phyloP scores from a whole-genome alignment of 2,797 vertebrate genomes.

The Falco cherrug region DNA sequence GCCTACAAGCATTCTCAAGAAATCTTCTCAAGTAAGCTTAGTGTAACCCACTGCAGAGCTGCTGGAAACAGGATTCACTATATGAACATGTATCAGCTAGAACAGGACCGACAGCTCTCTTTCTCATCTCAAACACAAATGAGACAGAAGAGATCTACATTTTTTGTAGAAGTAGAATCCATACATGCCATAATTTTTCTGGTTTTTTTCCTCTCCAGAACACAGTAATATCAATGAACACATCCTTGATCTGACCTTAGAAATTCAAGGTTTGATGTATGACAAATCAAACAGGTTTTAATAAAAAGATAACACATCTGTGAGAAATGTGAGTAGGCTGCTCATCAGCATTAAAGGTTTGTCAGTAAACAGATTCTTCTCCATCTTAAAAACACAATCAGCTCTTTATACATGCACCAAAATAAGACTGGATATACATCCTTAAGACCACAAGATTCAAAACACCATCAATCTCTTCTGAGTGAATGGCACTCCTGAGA shows the following conservation, averaged over 20 bases:
- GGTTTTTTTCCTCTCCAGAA: not conserved
- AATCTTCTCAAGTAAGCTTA: not conserved
- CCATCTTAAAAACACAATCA: not conserved
- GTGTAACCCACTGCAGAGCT: not conserved
- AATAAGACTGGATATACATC: not conserved
- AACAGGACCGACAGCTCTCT: not conserved
- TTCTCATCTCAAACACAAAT: not conserved
- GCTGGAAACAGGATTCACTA: not conserved
- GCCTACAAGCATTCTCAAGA: not conserved
- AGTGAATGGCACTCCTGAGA: slow-evolving; percentile 28
- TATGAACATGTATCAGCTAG: not conserved
- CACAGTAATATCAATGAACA: not conserved
- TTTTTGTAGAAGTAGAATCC: not conserved
- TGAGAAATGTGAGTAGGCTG: not conserved
- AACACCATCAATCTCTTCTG: slow-evolving; percentile 31
- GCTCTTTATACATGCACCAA: not conserved
- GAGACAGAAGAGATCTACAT: not conserved
- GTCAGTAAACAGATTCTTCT: not conserved
- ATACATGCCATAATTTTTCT: not conserved
- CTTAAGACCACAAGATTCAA: slow-evolving; percentile 16
- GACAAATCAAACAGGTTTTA: not conserved
- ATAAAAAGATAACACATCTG: not conserved
- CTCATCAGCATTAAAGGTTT: not conserved
- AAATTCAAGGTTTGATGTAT: not conserved
- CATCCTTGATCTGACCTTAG: not conserved